Base-by-base conservation (phyloP, 2,797 vertebrate genomes). In the Ciconia nigra region DNA sequence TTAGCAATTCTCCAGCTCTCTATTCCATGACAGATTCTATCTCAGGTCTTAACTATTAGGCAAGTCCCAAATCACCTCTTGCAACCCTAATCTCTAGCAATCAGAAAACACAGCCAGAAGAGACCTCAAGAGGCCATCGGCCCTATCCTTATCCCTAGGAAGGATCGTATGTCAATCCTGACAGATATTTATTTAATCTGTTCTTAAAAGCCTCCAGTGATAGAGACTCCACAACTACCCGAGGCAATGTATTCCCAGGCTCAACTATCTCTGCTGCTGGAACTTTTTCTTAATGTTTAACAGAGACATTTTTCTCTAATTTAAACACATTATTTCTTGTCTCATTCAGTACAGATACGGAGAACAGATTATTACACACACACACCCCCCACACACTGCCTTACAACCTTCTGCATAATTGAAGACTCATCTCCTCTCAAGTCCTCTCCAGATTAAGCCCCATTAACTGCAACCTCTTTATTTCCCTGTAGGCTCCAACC, bases 181-280 rank as follows among this genome's bases (percentile, higher is more conserved):
- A 91, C 95, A 96, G 87, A 0, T 67, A 76, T 84, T 96, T 96
- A 87, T 91, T 94, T 72, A 76, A 93, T 87, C 82, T 93, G 58
- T 1, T 87, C 87, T 55, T 87, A 35, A 59, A 87, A 85, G 78
- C 62, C 95, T 90, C 18, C 88, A 58, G 35, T 67, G 96, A 77
- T 92, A 86, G 80, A 78, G 90, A 97, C 90, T 41, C 94, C 94
- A 89, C 66, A 49, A 7, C n/a, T 63, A 93, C 41, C 77, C 65
- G 9, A 81, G 69, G 61, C 80, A 11, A 55, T 4, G 44, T 4
- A 15, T 33, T 44, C 80, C 90, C 13, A 5, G 66, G 54, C 74
- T 66, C 81, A 69, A 51, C 49, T 59, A 29, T 29, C 11, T 25
- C 54, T 85, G 79, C 70, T 87, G 57, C 11, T 5, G 20, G 44